Evolutionary conservation across 2,797 vertebrate genomes (phyloP).

Genomic region (Artibeus lituratus): DNA sequence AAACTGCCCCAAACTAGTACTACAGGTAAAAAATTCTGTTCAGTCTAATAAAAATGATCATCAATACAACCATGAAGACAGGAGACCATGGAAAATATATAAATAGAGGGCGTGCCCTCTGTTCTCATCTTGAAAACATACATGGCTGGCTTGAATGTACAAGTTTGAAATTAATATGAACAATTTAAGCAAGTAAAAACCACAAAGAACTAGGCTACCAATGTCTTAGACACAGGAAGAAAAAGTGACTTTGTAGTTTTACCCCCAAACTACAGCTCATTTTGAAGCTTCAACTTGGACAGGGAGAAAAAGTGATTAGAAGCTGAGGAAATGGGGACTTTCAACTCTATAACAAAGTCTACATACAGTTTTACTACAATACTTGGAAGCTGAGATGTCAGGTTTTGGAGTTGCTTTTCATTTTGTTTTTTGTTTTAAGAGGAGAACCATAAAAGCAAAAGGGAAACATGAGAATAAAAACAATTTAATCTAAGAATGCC

Average conservation of each 20-base stretch:
- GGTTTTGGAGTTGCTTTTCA: not conserved
- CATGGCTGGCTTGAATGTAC: not conserved
- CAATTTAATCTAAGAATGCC: slow-evolving; percentile 3
- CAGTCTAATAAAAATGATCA: slow-evolving; percentile 27
- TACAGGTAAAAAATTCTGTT: not conserved
- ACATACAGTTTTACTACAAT: not conserved
- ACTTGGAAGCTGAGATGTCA: not conserved
- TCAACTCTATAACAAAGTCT: not conserved
- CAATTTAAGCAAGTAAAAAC: not conserved
- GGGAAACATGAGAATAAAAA: not conserved
- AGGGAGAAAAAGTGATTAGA: not conserved
- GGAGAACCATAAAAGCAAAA: slow-evolving; percentile 15
- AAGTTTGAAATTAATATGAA: not conserved
- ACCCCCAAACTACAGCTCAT: not conserved
- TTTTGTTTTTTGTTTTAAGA: not conserved
- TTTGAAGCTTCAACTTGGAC: not conserved
- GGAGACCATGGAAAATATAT: not conserved
- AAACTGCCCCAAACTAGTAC: slow-evolving; percentile 1
- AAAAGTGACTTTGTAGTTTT: not conserved
- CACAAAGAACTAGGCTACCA: not conserved
- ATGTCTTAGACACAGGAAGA: not conserved
- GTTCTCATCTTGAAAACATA: not conserved
- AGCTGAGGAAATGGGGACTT: not conserved
- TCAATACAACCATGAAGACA: not conserved
- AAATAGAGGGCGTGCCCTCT: not conserved